phyloP scores from a whole-genome alignment of 2,888 invertebrate species.

The Galeruca laticollis region DNA sequence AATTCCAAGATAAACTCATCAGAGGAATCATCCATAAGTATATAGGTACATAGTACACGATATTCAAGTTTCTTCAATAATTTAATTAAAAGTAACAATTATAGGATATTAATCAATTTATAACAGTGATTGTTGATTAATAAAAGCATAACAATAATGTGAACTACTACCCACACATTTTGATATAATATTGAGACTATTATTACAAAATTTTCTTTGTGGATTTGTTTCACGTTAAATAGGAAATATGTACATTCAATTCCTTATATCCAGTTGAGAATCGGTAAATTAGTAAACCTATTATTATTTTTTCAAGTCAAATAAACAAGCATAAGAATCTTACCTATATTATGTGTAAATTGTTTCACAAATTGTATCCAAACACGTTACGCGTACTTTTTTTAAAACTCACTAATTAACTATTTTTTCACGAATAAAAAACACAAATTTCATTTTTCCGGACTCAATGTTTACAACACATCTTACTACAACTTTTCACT shows the following conservation, averaged over 20 bases:
- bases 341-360: neutral
- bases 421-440: conserved; percentile 5
- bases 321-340: neutral
- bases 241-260: neutral
- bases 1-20: too few relatives aligned
- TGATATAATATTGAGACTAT: neutral
- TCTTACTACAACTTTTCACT: conserved; percentile 1
- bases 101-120: neutral
- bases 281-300: neutral
- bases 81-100: neutral
- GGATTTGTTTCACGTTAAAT: neutral
- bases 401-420: neutral
- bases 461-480: conserved; percentile 12
- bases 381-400: neutral
- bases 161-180: neutral
- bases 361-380: conserved; percentile 9
- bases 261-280: neutral
- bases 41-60: too few relatives aligned
- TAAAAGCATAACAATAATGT: neutral
- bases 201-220: neutral
- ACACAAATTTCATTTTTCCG: neutral
- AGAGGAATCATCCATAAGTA: too few relatives aligned
- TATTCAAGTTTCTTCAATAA: neutral
- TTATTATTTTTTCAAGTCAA: neutral
- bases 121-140: neutral